Evolutionary conservation across 2,888 invertebrate species (phyloP), one percentile per base, ranked within the genome.

Genomic region (Drosophila dives): DNA sequence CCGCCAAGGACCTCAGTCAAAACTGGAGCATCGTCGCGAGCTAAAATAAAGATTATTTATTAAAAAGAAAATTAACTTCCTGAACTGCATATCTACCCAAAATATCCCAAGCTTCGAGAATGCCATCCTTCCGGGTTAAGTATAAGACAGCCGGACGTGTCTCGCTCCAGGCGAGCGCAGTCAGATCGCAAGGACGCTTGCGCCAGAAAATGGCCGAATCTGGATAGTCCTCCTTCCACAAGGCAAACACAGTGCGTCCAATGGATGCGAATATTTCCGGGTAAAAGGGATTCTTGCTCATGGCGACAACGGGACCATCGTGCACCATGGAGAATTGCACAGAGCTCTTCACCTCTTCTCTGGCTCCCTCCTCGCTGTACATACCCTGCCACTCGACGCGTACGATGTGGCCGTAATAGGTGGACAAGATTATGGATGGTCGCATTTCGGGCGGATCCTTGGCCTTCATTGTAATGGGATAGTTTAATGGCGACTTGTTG

Each of bases 21-120:
- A 75, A 95, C 94, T 80, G 97, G 95, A 76, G 91, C 90, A 66
- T 93, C 93, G 58, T 92, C 92, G 2, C 93, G 90, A n/a, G 92
- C 92, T 93, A 17, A 5, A 8, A 17, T 4, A 7, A 17, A 11
- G 10, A 23, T 17, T 26, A 40, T n/a, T 29, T 17, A 10, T 15
- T 40, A 32, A 49, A 6, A 20, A 20, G 11, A 2, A 2, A 10
- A 11, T 3, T 1, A 6, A 7, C 1, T 15, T 6, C 15, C 20
- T 23, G 15, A 45, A 15, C 45, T 4, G 23, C 23, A 10, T 6
- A 49, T 64, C 36, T 51, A 92, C 93, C 85, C 49, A 96, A 92
- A 65, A 98, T 93, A 93, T 97, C 96, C 98, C 98, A 98, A 15
- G 95, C 95, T 92, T 98, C 97, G 17, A 97, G 93, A 67, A 94